These are phyloP conservation scores for Regulus satrapa DNA, from an alignment of 2,113 vertebrate species.

Conservation along the genomic window DNA sequence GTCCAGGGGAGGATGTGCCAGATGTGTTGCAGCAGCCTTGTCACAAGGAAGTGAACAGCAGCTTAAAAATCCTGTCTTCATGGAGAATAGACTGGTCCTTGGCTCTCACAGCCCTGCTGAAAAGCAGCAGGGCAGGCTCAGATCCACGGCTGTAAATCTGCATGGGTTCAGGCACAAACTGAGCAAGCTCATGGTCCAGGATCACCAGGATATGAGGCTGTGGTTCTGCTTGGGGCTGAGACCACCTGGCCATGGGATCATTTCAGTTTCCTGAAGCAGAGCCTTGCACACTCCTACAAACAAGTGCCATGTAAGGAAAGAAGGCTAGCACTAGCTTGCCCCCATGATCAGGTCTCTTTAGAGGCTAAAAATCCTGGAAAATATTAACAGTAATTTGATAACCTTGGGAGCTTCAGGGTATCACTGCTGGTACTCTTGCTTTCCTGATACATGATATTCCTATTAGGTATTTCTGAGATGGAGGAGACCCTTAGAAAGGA, in stretches of 20 bases:
- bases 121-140: background rate
- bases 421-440: background rate
- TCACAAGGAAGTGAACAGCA: background rate
- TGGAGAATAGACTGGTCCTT: fast-evolving
- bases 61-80: background rate
- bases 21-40: background rate
- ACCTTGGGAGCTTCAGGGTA: background rate
- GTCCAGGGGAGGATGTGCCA: fast-evolving
- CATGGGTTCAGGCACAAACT: fast-evolving
- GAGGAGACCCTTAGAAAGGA: background rate
- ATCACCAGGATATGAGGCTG: background rate
- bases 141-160: background rate
- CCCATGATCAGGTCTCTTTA: background rate
- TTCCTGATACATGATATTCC: background rate
- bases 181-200: background rate
- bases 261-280: background rate
- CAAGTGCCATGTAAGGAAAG: background rate
- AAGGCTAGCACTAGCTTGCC: background rate
- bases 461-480: background rate
- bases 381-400: background rate
- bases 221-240: background rate
- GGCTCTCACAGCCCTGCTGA: background rate
- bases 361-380: background rate
- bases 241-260: background rate
- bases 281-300: background rate